Evolutionary conservation across 53 echinoderm and acorn worm species (phyloP), one percentile per base, ranked within the genome.

Genomic region (Arbacia lixula): DNA sequence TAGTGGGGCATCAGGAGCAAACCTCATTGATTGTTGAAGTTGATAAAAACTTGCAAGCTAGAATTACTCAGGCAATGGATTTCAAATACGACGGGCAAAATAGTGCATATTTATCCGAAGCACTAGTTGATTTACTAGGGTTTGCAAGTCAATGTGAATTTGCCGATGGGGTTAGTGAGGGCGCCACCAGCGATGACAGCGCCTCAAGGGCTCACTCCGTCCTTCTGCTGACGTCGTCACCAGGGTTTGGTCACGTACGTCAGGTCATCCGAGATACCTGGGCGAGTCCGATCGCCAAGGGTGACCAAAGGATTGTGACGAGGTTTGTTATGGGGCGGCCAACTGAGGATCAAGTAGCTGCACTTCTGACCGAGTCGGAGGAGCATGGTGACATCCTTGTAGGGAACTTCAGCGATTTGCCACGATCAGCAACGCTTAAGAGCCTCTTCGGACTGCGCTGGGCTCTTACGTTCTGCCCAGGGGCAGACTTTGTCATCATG

Each of bases 391-490:
- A 64, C 33, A 64, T 31, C 9, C 33, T 64, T 10, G 19, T 64
- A 8, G 64, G 64, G 6, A 64, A 64, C 32, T 64, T 64, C 33
- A 29, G 8, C 30, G 64, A 6, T 8, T 8, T 19, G 39, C 64
- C 6, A 9, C 3, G 5, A 8, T 12, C 64, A 8, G 5, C 64
- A 5, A 12, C 6, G 5, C 26, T 52, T 3, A 74, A 53, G 32
- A 31, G 31, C 5, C 17, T 66, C 4, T 34, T 66, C 4, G 35
- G 32, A 34, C 4, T 66, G n/a, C 66, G 66, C 1, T 66, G 66
- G 66, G 66, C 66, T 33, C 32, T 31, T 19, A 66, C 32, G 5
- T 66, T 66, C 66, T 66, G 66, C 35, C n/a, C 36, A n/a, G 4
- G 34, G n/a, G 31, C 19, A n/a, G 34, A 66, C 30, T 66, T 31